phyloP scores from a whole-genome alignment of 2,797 vertebrate genomes.

The Malacoctenus gilli region DNA sequence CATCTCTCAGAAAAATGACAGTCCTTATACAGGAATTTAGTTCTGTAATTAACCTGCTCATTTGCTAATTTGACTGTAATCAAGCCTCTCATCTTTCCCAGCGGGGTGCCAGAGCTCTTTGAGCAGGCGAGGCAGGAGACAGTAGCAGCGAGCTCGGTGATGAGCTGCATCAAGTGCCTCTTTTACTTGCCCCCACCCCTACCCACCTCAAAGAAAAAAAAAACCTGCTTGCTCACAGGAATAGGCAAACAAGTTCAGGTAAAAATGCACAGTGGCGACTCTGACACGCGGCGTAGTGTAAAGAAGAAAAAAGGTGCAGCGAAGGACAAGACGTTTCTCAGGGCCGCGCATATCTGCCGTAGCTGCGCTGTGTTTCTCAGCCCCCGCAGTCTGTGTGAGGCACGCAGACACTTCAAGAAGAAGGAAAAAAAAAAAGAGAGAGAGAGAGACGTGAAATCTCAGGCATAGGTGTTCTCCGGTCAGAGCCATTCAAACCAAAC shows the following conservation, averaged over 20 bases:
- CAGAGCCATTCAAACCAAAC: constrained; percentile 55
- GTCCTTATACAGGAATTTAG: constrained; percentile 73
- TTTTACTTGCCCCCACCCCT: constrained; percentile 68
- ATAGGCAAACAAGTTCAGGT: constrained; percentile 42
- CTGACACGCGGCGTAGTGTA: constrained; percentile 46
- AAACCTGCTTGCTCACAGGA: constrained; percentile 21
- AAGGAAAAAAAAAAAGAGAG: constrained; percentile 23
- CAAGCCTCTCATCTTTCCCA: constrained; percentile 80
- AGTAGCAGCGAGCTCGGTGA: constrained; percentile 63
- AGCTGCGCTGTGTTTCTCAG: constrained; percentile 44
- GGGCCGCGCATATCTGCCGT: constrained; percentile 51
- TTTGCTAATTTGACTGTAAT: constrained; percentile 83
- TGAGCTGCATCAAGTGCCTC: constrained; percentile 61
- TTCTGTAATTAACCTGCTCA: constrained; percentile 81
- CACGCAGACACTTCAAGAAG: constrained; percentile 30
- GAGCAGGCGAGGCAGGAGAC: constrained; percentile 68
- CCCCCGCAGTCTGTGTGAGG: constrained; percentile 44
- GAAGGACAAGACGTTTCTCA: constrained; percentile 55
- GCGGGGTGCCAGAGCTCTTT: constrained; percentile 67
- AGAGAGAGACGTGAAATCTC: too few species aligned
- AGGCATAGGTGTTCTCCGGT: constrained; percentile 49
- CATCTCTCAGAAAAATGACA: constrained; percentile 71
- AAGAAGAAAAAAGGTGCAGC: constrained; percentile 27
- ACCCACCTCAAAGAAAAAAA: constrained; percentile 1
- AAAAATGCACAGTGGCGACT: constrained; percentile 34